These are phyloP conservation scores for Epizoanthus ramosus DNA, from an alignment of 92 coral and sea anemone genomes.

Conservation along the genomic window DNA sequence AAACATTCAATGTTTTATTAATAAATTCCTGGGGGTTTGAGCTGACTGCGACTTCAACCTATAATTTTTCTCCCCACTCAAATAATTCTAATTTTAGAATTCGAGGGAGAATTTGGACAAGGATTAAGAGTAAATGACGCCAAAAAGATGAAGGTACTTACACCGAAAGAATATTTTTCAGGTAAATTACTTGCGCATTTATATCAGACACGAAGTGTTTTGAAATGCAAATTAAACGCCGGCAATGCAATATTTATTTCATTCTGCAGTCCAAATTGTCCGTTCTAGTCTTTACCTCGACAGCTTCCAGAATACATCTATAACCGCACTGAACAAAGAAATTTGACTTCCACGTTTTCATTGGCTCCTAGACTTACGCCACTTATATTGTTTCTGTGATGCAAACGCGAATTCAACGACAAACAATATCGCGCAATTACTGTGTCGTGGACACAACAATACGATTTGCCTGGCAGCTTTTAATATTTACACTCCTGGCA, in stretches of 20 bases:
- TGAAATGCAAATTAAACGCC: slow-evolving; percentile 34
- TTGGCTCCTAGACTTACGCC: slow-evolving; percentile 13
- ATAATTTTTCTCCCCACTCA: background rate
- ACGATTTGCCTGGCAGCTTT: slow-evolving; percentile 13
- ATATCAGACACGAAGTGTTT: background rate
- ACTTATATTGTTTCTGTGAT: background rate
- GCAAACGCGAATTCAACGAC: slow-evolving; percentile 17
- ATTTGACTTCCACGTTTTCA: background rate
- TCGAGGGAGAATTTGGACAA: background rate
- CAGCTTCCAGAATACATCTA: background rate
- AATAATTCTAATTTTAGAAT: background rate
- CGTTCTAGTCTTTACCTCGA: slow-evolving; percentile 2
- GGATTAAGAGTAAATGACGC: background rate
- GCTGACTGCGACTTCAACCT: background rate
- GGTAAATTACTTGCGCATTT: background rate
- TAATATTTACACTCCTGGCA: slow-evolving; percentile 7
- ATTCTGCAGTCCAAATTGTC: background rate
- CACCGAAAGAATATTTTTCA: background rate
- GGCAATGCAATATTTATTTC: slow-evolving; percentile 36
- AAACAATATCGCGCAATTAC: slow-evolving; percentile 27
- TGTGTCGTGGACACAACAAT: slow-evolving; percentile 24
- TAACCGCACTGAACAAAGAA: slow-evolving; percentile 7
- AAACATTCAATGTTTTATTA: slow-evolving; percentile 1
- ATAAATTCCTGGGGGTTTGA: slow-evolving; percentile 9
- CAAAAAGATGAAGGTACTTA: background rate